Percentiles rank a stretch among this genome's conserved stretches.
Conservation (phyloP, 37 sponge, comb jelly and placozoan species). For the Petrosia ficiformis region DNA sequence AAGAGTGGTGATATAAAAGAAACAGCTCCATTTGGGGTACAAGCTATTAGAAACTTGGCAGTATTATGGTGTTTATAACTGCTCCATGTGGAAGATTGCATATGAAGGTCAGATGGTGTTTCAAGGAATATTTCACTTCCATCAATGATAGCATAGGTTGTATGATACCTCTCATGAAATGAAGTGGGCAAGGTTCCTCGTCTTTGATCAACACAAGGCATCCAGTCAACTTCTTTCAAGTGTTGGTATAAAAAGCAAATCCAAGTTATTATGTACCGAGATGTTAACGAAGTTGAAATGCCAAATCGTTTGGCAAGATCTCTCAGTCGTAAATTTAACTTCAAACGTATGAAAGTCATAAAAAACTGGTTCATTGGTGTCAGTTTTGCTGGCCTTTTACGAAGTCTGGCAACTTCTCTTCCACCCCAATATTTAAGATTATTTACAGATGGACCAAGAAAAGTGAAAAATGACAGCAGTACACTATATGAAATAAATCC, state of each 20-base stretch:
- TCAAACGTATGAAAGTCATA: constrained; percentile 9
- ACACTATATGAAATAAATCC: constrained; percentile 23
- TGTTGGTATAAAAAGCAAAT: constrained; percentile 7
- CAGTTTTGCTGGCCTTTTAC: constrained; percentile 8
- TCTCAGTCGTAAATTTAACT: constrained; percentile 13
- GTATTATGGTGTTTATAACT: constrained; percentile 22
- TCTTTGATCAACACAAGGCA: not conserved
- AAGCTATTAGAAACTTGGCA: constrained; percentile 20
- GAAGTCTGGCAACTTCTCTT: constrained; percentile 5
- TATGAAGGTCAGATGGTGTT: constrained; percentile 6
- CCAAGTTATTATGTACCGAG: constrained; percentile 29
- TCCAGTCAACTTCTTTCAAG: constrained; percentile 1
- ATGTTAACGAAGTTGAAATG: constrained; percentile 3
- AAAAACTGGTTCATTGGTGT: constrained; percentile 27
- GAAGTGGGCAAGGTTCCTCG: not conserved
- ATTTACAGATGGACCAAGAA: constrained; percentile 31
- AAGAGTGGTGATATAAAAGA: constrained; percentile 17
- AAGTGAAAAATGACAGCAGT: constrained; percentile 30
- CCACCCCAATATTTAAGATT: constrained; percentile 43
- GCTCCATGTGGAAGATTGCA: constrained; percentile 6
- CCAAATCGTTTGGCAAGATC: constrained; percentile 24
- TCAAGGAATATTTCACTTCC: constrained; percentile 14
- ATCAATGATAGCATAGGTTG: constrained; percentile 17
- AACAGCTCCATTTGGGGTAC: constrained; percentile 14
- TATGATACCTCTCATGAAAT: constrained; percentile 14